phyloP scores from a whole-genome alignment of 2,888 invertebrate genomes.

The Agrotis clavis region DNA sequence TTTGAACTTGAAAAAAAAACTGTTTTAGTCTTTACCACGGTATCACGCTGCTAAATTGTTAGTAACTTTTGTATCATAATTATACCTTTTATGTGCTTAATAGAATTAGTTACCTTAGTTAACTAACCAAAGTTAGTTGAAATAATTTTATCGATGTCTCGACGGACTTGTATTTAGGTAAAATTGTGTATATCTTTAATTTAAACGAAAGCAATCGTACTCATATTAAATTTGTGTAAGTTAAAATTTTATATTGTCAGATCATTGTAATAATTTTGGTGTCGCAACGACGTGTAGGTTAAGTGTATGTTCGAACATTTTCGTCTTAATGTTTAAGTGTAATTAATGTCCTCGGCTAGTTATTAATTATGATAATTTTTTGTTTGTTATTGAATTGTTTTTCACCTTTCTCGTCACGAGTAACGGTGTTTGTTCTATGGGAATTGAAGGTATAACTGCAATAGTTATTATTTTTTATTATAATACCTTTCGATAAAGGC shows the following conservation, averaged over 20 bases:
- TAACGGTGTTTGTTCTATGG: slow-evolving; percentile 81
- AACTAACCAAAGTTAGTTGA: slow-evolving; percentile 58
- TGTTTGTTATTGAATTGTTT: slow-evolving; percentile 81
- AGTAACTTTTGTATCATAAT: slow-evolving; percentile 44
- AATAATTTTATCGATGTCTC: slow-evolving; percentile 50
- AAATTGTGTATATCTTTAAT: slow-evolving; percentile 59
- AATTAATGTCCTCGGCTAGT: slow-evolving; percentile 84
- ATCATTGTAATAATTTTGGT: slow-evolving; percentile 65
- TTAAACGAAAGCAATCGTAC: slow-evolving; percentile 69
- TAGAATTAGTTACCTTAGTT: slow-evolving; percentile 56
- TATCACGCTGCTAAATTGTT: slow-evolving; percentile 44
- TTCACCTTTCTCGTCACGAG: slow-evolving; percentile 88
- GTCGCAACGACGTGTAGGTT: slow-evolving; percentile 73
- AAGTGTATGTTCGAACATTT: slow-evolving; percentile 75
- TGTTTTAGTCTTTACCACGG: slow-evolving; percentile 50
- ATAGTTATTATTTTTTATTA: too few species aligned
- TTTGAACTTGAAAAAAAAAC: neutral
- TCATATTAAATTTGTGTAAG: slow-evolving; percentile 60
- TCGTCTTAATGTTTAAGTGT: slow-evolving; percentile 71
- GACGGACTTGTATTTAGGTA: slow-evolving; percentile 46
- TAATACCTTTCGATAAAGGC: too few species aligned
- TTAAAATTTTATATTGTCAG: slow-evolving; percentile 60
- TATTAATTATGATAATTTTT: slow-evolving; percentile 75
- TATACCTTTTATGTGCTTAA: slow-evolving; percentile 51
- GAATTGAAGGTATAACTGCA: slow-evolving; percentile 67